Evolutionary conservation across 2,113 vertebrate species (phyloP).

Genomic region (Tympanuchus pallidicinctus): DNA sequence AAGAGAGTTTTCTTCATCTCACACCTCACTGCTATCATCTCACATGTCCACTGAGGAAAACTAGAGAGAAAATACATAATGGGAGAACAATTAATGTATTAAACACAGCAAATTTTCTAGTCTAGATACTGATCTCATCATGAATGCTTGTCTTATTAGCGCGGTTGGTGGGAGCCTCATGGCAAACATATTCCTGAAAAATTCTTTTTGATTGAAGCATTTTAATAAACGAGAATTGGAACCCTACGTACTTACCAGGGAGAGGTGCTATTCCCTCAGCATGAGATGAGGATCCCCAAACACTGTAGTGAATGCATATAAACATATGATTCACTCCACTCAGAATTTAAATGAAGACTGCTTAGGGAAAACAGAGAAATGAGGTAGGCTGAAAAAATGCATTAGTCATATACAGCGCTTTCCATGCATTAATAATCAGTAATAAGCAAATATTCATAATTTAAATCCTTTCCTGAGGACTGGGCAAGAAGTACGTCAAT

Average conservation of each 20-base stretch:
- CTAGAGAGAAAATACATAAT: background rate
- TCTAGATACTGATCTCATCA: background rate
- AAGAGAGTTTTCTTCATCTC: background rate
- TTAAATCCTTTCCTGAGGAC: background rate
- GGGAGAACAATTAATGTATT: background rate
- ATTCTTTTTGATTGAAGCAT: background rate
- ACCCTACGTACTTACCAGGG: background rate
- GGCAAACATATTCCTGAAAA: background rate
- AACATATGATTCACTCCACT: slow-evolving; percentile 7
- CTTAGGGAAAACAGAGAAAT: slow-evolving; percentile 41
- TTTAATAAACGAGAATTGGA: background rate
- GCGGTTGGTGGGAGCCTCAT: background rate
- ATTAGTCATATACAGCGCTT: slow-evolving; percentile 49
- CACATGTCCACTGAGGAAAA: background rate
- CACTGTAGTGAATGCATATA: background rate
- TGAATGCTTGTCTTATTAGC: accelerated
- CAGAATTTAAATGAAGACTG: slow-evolving; percentile 26
- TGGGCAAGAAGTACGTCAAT: background rate
- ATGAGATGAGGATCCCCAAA: background rate
- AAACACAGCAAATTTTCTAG: slow-evolving; percentile 1
- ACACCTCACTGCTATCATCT: background rate
- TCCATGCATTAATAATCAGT: slow-evolving; percentile 57
- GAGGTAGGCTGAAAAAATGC: slow-evolving; percentile 24
- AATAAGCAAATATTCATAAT: slow-evolving; percentile 55
- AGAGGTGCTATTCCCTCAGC: slow-evolving; percentile 30